phyloP scores from a whole-genome alignment of 2,797 vertebrate species.

The Nasua narica region DNA sequence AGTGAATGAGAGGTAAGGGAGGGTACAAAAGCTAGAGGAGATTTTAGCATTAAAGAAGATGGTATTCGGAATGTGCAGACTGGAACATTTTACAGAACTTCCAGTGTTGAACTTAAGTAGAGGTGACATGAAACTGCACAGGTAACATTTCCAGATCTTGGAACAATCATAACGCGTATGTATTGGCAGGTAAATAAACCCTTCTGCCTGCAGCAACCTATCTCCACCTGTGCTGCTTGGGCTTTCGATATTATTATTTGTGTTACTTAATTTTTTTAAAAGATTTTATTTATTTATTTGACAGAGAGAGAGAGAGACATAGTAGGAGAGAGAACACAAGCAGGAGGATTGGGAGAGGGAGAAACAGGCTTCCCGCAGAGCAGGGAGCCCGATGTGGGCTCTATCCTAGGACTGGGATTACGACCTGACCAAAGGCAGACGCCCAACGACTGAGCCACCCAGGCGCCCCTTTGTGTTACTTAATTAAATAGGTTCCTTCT shows the following conservation, averaged over 20 bases:
- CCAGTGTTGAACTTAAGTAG: background rate
- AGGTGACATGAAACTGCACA: background rate
- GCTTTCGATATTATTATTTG: background rate
- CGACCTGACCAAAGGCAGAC: too few relatives aligned
- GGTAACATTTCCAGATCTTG: background rate
- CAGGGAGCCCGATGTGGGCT: too few relatives aligned
- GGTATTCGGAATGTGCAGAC: background rate
- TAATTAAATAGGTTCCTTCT: background rate
- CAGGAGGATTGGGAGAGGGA: too few relatives aligned
- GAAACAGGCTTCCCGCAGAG: too few relatives aligned
- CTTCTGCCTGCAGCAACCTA: background rate
- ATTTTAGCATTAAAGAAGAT: background rate
- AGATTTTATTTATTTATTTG: too few relatives aligned
- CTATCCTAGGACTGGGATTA: too few relatives aligned
- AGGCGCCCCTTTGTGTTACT: too few relatives aligned
- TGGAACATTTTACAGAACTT: conserved; percentile 18
- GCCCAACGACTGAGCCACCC: too few relatives aligned
- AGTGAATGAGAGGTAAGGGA: background rate
- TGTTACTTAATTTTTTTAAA: background rate
- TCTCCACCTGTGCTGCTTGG: background rate
- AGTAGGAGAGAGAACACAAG: too few relatives aligned
- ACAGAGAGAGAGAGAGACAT: too few relatives aligned
- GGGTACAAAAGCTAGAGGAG: background rate
- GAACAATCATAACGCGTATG: background rate
- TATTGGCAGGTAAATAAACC: background rate